Base-by-base conservation (phyloP, 2,888 invertebrate genomes). In the Pristionchus fissidentatus region DNA sequence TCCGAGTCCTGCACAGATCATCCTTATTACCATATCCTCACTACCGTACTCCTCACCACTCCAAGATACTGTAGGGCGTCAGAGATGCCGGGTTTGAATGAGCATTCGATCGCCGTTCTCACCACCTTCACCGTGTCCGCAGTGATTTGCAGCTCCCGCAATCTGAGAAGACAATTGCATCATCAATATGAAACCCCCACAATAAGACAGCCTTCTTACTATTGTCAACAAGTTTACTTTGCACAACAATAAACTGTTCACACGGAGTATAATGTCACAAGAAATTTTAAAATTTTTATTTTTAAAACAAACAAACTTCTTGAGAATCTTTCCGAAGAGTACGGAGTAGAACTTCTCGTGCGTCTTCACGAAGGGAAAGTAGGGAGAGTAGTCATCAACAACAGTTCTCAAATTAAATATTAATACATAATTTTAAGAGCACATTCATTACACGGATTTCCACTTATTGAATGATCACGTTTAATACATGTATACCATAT, bases 261-360 rank as follows among this genome's bases (percentile, higher is more conserved):
- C 3, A n/a, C 3, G 4, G n/a, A 8, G 19, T n/a, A 15, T 29
- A 62, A 26, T 15, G 19, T 32, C 32, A 8, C 15, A 15, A 41
- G 10, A 3, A 26, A 10, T 41, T 22, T 38, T 3, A 41, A 73
- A 22, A 10, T 8, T 38, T 29, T 26, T 15, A 49, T 15, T 49
- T 41, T 32, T 41, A 13, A n/a, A 19, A 46, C 41, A 2, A 1
- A 83, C 55, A 52, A 8, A 87, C 87, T 85, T 85, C 83, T 87
- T 87, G 81, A 88, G 57, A 1, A 89, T 87, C 78, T 89, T 89
- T 3, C 89, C 89, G 35, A 88, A 85, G 4, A 89, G 80, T 26
- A 87, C 75, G 29, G 87, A 84, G 79, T 88, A 89, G 73, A 87
- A 89, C 26, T 85, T 85, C 8, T 86, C 83, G 55, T 89, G 86